These are phyloP conservation scores for Willowsia nigromaculata DNA, from an alignment of 2,888 invertebrate species.

Conservation along the genomic window DNA sequence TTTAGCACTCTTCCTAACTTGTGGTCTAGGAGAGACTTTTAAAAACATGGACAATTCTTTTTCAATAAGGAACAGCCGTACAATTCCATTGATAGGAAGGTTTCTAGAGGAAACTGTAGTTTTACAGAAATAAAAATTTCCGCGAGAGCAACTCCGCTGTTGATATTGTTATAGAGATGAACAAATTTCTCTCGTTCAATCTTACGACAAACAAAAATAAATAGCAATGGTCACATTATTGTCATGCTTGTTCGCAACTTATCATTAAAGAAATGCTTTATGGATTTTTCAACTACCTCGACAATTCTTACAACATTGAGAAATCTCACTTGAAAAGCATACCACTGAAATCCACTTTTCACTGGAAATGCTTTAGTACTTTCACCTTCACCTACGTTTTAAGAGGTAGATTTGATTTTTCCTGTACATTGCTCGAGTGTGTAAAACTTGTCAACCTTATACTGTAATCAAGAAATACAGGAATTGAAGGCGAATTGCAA, in stretches of 20 bases:
- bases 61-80: background rate
- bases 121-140: constrained; percentile 21
- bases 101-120: background rate
- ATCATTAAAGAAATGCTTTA: background rate
- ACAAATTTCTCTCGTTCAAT: background rate
- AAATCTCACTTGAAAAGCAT: background rate
- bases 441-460: background rate
- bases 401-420: background rate
- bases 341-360: background rate
- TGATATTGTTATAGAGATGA: background rate
- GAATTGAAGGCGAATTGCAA: background rate
- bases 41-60: background rate
- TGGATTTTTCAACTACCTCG: background rate
- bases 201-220: background rate
- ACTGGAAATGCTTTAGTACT: background rate
- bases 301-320: background rate
- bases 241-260: background rate
- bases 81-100: background rate
- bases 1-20: background rate
- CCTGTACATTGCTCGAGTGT: background rate
- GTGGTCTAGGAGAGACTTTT: background rate
- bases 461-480: background rate
- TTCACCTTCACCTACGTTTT: background rate
- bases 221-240: background rate
- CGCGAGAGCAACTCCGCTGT: background rate